Percentiles rank a stretch among this genome's conserved stretches.
These are phyloP conservation scores for Pelagia noctiluca DNA, from an alignment of 30 jellyfish, hydroid and myxozoan species.

Conservation along the genomic window DNA sequence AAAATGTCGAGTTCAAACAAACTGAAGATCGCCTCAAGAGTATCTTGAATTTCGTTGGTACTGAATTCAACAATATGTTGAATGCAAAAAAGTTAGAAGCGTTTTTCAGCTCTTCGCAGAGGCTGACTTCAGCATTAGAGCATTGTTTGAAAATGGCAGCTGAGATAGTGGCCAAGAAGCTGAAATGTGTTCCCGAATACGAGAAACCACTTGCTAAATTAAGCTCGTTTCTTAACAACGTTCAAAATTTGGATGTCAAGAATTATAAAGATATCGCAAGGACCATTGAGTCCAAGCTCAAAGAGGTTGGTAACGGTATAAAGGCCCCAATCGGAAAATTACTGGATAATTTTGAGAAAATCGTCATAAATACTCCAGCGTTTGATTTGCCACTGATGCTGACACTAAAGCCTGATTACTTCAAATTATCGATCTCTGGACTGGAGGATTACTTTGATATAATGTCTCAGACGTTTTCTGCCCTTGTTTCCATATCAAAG, in stretches of 20 bases:
- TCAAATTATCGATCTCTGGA: constrained; percentile 47
- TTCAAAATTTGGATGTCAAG: constrained; percentile 50
- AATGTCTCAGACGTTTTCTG: constrained; percentile 46
- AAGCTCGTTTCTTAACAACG: constrained; percentile 50
- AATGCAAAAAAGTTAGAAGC: constrained; percentile 7
- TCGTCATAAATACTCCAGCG: constrained; percentile 61
- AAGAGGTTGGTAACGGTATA: constrained; percentile 57
- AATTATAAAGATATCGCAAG: constrained; percentile 48
- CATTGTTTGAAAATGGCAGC: constrained; percentile 35
- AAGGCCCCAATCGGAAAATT: constrained; percentile 88
- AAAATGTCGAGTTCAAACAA: background rate
- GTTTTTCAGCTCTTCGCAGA: constrained; percentile 30
- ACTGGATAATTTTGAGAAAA: constrained; percentile 51
- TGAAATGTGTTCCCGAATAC: constrained; percentile 6
- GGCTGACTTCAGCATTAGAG: constrained; percentile 37
- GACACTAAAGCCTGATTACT: constrained; percentile 48
- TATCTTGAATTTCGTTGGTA: constrained; percentile 19
- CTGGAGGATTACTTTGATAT: constrained; percentile 60
- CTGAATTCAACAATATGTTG: constrained; percentile 39
- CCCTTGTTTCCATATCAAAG: constrained; percentile 44
- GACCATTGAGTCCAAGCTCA: constrained; percentile 39
- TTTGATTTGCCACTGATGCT: constrained; percentile 80
- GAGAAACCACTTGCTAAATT: constrained; percentile 71
- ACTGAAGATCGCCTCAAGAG: constrained; percentile 13
- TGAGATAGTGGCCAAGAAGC: background rate